Conservation (phyloP, 2,888 invertebrate genomes). For the Elaeidobius kamerunicus region DNA sequence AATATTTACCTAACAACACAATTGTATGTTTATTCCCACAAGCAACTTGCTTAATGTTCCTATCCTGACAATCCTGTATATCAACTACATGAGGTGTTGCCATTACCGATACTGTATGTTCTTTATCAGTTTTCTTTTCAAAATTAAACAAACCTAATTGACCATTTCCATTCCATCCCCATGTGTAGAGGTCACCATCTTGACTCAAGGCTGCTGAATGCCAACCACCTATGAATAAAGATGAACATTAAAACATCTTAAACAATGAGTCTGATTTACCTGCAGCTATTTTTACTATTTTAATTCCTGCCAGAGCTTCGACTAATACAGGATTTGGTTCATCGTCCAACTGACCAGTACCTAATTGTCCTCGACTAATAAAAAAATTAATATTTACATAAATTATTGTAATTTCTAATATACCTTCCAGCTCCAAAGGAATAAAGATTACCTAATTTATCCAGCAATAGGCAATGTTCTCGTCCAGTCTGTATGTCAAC, state of each 20-base stretch:
- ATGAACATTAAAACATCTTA: neutral
- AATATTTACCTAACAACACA: conserved; percentile 55
- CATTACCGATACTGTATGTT: conserved; percentile 45
- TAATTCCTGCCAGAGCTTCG: conserved; percentile 73
- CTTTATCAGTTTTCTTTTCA: conserved; percentile 30
- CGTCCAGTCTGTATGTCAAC: conserved; percentile 71
- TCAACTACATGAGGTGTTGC: conserved; percentile 55
- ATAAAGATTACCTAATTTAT: conserved; percentile 69
- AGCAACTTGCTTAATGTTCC: conserved; percentile 54
- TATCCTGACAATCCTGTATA: conserved; percentile 39
- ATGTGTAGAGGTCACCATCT: conserved; percentile 79
- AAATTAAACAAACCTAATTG: conserved; percentile 68
- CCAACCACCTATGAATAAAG: conserved; percentile 67
- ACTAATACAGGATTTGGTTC: conserved; percentile 63
- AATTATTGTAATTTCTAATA: no score
- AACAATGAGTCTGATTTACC: no score
- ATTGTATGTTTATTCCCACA: conserved; percentile 79
- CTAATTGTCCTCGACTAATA: conserved; percentile 80
- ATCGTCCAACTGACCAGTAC: conserved; percentile 68
- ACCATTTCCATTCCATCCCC: conserved; percentile 91
- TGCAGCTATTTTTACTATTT: conserved; percentile 66
- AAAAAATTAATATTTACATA: neutral
- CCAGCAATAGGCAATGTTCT: conserved; percentile 75
- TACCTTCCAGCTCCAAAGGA: conserved; percentile 84
- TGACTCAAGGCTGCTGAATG: conserved; percentile 77